Base-by-base conservation (phyloP, 2,888 invertebrate genomes). In the Escarpia spicata region DNA sequence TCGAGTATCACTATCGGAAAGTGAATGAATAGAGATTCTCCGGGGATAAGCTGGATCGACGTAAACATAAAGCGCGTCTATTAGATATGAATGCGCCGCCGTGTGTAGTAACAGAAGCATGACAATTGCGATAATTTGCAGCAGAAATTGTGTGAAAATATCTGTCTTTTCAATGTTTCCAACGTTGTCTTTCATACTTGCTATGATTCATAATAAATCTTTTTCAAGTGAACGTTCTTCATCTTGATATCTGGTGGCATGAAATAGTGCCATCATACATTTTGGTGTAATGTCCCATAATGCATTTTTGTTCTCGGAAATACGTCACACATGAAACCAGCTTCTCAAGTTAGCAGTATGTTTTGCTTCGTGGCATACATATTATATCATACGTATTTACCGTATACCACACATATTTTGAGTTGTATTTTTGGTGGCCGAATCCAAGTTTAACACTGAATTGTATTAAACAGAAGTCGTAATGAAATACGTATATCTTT, bases 241-340 rank as follows among this genome's bases (percentile, higher is more conserved):
- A 75, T 75, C 75, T 3, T 75, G 75, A 75, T 26, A 75, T 75
- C 26, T 75, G 19, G 19, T 6, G n/a, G 75, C 19, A 26, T 19
- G 3, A 26, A 19, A 19, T 75, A 75, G 26, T 75, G 26, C 19
- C 75, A 26, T n/a, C 3, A 75, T 75, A 26, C 26, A 15, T 19
- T 75, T 75, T 75, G 75, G 75, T 75, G 75, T 75, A 75, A 75
- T n/a, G 19, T 75, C 75, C 75, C 75, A 75, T 52, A 75, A 75
- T 75, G 75, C 75, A 75, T 26, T 26, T n/a, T 6, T 37, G 0
- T 0, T 26, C 19, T 75, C 75, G 75, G n/a, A 75, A 75, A 75
- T 75, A 75, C 75, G 75, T 75, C 75, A 75, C 75, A 75, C 52
- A 8, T 9, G 52, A 52, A 52, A 52, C 6, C 52, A 52, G 52